Percentiles rank a stretch among this genome's conserved stretches.
Conservation (phyloP, 2,888 invertebrate species). For the Allolobophora icterica region DNA sequence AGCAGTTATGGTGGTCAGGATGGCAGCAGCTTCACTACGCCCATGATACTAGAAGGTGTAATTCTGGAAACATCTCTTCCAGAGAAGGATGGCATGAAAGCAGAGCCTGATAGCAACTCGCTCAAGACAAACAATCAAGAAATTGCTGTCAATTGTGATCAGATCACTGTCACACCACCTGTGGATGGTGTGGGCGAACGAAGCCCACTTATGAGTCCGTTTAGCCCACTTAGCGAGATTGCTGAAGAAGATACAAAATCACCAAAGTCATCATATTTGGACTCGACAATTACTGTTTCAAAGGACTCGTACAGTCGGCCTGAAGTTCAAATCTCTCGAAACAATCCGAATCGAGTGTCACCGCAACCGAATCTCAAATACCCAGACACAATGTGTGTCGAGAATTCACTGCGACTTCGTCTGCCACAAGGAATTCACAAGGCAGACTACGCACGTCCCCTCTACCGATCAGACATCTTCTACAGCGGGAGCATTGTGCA, state of each 20-base stretch:
- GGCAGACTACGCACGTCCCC: constrained; percentile 72
- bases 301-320: neutral
- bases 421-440: constrained; percentile 48
- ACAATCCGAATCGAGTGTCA: neutral
- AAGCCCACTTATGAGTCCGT: neutral
- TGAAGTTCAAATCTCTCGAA: neutral
- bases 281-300: neutral
- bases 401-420: constrained; percentile 26
- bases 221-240: neutral
- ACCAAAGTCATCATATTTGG: neutral
- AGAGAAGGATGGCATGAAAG: neutral
- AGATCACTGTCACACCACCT: constrained; percentile 12
- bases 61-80: neutral
- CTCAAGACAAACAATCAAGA: neutral
- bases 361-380: neutral
- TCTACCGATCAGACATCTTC: constrained; percentile 95
- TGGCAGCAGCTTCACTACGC: neutral
- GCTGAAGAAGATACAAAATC: neutral
- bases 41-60: neutral
- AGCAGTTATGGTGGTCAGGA: constrained; percentile 19
- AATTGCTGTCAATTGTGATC: neutral
- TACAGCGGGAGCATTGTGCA: constrained; percentile 94
- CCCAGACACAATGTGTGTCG: constrained; percentile 13
- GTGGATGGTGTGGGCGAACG: neutral
- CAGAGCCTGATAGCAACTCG: neutral